Conservation (phyloP, 2,888 invertebrate genomes). For the Tortrix viridana region DNA sequence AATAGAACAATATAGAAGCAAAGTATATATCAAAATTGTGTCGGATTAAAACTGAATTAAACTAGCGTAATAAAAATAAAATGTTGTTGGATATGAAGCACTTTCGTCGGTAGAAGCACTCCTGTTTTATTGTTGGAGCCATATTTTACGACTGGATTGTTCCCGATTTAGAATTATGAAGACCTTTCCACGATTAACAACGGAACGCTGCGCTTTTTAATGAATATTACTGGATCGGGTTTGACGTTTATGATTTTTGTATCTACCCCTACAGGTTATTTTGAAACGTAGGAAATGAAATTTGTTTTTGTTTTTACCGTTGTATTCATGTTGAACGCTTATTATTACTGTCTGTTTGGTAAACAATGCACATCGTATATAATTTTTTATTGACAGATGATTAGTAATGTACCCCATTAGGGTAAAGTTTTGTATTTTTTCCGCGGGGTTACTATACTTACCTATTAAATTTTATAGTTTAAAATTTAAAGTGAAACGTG, state of each 20-base stretch:
- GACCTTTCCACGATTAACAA: slow-evolving; percentile 30
- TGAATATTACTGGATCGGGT: slow-evolving; percentile 34
- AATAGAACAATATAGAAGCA: slow-evolving; percentile 26
- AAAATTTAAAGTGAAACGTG: too few species aligned
- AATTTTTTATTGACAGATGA: too few species aligned
- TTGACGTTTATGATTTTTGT: slow-evolving; percentile 23
- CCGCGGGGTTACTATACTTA: too few species aligned
- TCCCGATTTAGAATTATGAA: slow-evolving; percentile 72
- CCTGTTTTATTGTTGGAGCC: slow-evolving; percentile 83
- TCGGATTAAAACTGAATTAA: slow-evolving; percentile 68
- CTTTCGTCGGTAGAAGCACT: slow-evolving; percentile 78
- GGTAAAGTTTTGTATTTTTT: too few species aligned
- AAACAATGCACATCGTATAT: too few species aligned
- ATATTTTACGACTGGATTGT: slow-evolving; percentile 84
- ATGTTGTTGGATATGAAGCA: slow-evolving; percentile 74
- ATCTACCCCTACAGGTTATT: slow-evolving; percentile 5
- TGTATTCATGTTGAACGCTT: neutral
- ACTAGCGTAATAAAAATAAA: slow-evolving; percentile 68
- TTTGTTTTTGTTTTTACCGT: neutral
- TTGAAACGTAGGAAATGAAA: slow-evolving; percentile 4
- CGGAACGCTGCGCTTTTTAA: slow-evolving; percentile 25
- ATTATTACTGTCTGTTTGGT: too few species aligned
- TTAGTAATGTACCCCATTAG: too few species aligned
- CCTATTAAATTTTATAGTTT: too few species aligned
- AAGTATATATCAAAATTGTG: slow-evolving; percentile 41